A percentile compares a stretch with the other conserved stretches of the same genome.
These are phyloP conservation scores for Bombus waltoni DNA, from an alignment of 1,140 invertebrate genomes.

Conservation along the genomic window DNA sequence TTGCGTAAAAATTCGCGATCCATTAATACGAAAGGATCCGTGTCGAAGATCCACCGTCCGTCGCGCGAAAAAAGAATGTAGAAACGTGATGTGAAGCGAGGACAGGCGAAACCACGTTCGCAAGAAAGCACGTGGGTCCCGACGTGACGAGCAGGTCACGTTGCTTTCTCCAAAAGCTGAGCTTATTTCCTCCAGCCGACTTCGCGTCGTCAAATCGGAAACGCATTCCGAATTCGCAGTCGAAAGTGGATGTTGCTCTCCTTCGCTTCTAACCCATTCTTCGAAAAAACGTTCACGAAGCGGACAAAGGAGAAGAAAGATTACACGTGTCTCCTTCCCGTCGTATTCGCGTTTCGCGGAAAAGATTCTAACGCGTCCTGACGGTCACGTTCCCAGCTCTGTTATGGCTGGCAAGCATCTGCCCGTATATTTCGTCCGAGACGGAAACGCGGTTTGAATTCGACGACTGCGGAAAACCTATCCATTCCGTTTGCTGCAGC, in stretches of 20 bases:
- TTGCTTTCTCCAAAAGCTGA: slow-evolving; percentile 7
- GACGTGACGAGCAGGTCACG: background rate
- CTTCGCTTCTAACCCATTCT: background rate
- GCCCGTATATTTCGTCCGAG: slow-evolving; percentile 13
- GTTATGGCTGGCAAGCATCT: slow-evolving; percentile 27
- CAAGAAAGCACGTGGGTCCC: background rate
- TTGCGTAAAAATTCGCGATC: too few species aligned
- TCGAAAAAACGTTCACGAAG: slow-evolving; percentile 5
- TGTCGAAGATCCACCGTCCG: too few species aligned
- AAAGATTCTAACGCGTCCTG: slow-evolving; percentile 29
- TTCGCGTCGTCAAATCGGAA: slow-evolving; percentile 25
- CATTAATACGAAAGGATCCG: too few species aligned
- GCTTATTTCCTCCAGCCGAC: slow-evolving; percentile 22
- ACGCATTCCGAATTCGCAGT: slow-evolving; percentile 29
- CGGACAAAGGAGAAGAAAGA: slow-evolving; percentile 1
- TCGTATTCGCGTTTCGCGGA: background rate
- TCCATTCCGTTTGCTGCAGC: background rate
- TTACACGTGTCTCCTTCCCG: slow-evolving; percentile 26
- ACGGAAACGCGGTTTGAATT: slow-evolving; percentile 23
- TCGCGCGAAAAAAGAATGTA: too few species aligned
- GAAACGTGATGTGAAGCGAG: too few species aligned
- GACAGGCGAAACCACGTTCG: too few species aligned
- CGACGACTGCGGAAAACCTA: background rate
- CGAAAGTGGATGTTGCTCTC: slow-evolving; percentile 19
- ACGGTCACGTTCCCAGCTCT: slow-evolving; percentile 34